phyloP scores from a whole-genome alignment of 2,797 vertebrate species.

The Mormyrus hasselquistii region DNA sequence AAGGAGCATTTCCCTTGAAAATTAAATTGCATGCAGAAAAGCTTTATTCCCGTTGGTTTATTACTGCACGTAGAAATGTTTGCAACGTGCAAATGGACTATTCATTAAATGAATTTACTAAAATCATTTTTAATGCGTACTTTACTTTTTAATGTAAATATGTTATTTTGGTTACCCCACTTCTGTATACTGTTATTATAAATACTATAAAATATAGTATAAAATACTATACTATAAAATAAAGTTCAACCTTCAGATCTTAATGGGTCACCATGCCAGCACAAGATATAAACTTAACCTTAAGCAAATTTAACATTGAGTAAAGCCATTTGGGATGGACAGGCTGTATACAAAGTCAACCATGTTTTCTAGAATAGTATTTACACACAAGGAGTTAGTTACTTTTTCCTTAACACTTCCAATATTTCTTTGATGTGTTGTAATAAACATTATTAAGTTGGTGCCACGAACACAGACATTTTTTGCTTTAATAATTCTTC shows the following conservation, averaged over 20 bases:
- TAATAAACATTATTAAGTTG: background rate
- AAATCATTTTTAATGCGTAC: background rate
- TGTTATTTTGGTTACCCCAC: background rate
- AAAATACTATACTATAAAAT: background rate
- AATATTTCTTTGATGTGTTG: background rate
- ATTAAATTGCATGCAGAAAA: slow-evolving; percentile 34
- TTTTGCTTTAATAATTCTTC: background rate
- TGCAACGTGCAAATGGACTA: slow-evolving; percentile 20
- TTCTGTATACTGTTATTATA: background rate
- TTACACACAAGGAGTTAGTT: background rate
- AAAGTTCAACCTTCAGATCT: background rate
- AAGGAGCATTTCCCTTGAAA: slow-evolving; percentile 28
- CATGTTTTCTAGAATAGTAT: background rate
- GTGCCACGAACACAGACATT: background rate
- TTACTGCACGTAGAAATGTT: slow-evolving; percentile 29
- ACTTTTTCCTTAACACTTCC: background rate
- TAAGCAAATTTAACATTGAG: background rate
- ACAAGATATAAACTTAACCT: background rate
- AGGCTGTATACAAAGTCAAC: background rate
- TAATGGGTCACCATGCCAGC: background rate
- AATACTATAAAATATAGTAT: background rate
- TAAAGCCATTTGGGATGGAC: background rate
- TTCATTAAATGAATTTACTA: slow-evolving; percentile 1
- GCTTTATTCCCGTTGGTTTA: slow-evolving; percentile 29
- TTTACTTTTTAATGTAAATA: background rate